phyloP scores from a whole-genome alignment of 2,113 vertebrate species.

The Boleophthalmus pectinirostris region DNA sequence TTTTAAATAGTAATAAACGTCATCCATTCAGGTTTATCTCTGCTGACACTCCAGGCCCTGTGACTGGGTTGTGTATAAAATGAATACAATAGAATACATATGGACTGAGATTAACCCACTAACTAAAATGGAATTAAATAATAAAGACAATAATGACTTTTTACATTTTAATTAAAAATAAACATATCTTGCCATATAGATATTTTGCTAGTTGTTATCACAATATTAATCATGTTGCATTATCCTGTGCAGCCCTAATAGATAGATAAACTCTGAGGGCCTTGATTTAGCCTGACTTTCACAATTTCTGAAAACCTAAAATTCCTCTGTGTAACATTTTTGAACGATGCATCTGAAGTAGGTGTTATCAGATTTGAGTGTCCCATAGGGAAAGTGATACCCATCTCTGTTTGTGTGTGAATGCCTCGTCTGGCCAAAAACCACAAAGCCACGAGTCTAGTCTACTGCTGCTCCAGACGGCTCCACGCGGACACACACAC shows the following conservation, averaged over 20 bases:
- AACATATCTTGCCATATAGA: background rate
- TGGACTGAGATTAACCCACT: too few species aligned
- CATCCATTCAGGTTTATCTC: background rate
- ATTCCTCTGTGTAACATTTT: background rate
- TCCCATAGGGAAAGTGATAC: conserved; percentile 2
- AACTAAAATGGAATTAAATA: too few species aligned
- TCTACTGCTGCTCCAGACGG: conserved; percentile 55
- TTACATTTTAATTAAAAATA: too few species aligned
- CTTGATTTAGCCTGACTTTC: background rate
- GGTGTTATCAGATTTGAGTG: background rate
- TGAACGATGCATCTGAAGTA: background rate
- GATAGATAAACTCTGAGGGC: too few species aligned
- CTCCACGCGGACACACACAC: conserved; percentile 46
- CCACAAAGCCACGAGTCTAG: conserved; percentile 43
- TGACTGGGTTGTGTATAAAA: background rate
- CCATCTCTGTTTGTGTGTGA: conserved; percentile 9
- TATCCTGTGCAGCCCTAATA: background rate
- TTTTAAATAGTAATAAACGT: background rate
- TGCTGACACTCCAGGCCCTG: background rate
- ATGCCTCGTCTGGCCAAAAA: conserved; percentile 47
- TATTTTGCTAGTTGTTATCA: background rate
- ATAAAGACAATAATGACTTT: too few species aligned
- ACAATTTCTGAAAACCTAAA: background rate
- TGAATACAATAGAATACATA: too few species aligned
- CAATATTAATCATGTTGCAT: background rate